These are phyloP conservation scores for Typhlomys cinereus DNA, from an alignment of 2,113 vertebrate species.

Conservation along the genomic window DNA sequence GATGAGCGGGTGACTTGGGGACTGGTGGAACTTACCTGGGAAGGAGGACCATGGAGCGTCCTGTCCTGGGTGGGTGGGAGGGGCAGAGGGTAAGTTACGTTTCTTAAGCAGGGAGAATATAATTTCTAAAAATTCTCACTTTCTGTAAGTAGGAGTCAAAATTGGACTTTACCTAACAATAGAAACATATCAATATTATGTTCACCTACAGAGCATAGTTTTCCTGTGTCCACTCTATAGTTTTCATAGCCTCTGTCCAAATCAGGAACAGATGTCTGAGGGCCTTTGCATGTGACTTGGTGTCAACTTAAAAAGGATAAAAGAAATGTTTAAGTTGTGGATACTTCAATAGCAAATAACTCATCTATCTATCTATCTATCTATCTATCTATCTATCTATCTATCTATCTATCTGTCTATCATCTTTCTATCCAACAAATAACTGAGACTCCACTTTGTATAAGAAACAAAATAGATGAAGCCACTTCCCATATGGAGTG, in stretches of 20 bases:
- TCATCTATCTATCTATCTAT: background rate
- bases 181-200: background rate
- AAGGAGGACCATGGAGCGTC: too few species aligned
- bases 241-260: background rate
- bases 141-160: background rate
- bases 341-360: background rate
- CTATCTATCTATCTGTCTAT: background rate
- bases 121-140: background rate
- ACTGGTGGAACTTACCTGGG: too few species aligned
- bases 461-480: background rate
- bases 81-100: too few species aligned
- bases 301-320: background rate
- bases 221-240: background rate
- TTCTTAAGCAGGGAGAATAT: background rate
- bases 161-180: background rate
- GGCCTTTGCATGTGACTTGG: background rate
- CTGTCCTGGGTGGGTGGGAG: too few species aligned
- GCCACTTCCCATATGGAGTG: background rate
- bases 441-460: background rate
- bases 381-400: background rate
- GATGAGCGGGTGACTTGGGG: too few species aligned
- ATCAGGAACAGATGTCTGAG: background rate
- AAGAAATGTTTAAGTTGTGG: background rate
- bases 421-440: background rate
- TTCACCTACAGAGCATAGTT: background rate